A percentile compares a stretch with the other conserved stretches of the same genome.
These are phyloP conservation scores for Eurytoma adleriae DNA, from an alignment of 2,888 invertebrate species.

Conservation along the genomic window DNA sequence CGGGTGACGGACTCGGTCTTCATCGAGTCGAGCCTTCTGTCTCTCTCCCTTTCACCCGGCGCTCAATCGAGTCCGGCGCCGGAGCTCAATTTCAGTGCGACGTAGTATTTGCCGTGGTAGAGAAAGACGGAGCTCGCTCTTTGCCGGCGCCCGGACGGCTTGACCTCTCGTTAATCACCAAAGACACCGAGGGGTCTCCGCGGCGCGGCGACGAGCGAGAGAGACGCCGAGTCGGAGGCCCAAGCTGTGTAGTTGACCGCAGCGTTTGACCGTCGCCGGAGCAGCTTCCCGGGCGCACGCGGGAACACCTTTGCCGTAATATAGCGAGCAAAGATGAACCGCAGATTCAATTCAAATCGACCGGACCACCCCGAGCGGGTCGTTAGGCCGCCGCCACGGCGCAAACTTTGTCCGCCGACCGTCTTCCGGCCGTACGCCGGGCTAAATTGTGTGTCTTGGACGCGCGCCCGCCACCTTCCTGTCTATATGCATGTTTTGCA, in stretches of 20 bases:
- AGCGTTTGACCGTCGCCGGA: conserved; percentile 67
- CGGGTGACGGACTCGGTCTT: conserved; percentile 46
- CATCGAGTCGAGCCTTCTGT: conserved; percentile 29
- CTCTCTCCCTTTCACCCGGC: conserved; percentile 39
- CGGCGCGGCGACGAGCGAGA: conserved; percentile 1
- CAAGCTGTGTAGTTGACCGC: conserved; percentile 74
- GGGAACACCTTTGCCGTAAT: conserved; percentile 51
- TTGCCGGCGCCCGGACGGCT: not conserved
- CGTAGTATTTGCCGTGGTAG: conserved; percentile 60
- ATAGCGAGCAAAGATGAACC: conserved; percentile 56
- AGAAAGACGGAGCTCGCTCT: conserved; percentile 13
- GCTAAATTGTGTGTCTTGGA: conserved; percentile 17
- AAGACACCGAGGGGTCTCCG: conserved; percentile 68
- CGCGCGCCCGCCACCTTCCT: not conserved
- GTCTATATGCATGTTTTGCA: not conserved
- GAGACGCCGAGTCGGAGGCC: conserved; percentile 57
- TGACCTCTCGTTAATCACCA: conserved; percentile 72
- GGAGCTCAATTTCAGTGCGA: conserved; percentile 68
- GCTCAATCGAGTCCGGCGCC: conserved; percentile 71
- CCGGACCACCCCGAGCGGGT: conserved; percentile 38
- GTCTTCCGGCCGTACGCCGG: not conserved
- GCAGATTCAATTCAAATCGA: conserved; percentile 58
- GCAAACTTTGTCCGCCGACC: conserved; percentile 39
- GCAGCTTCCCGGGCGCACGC: conserved; percentile 9
- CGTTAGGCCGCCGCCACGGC: conserved; percentile 33